These are phyloP conservation scores for Acanthiza pusilla DNA, from an alignment of 2,797 vertebrate genomes.

Conservation along the genomic window DNA sequence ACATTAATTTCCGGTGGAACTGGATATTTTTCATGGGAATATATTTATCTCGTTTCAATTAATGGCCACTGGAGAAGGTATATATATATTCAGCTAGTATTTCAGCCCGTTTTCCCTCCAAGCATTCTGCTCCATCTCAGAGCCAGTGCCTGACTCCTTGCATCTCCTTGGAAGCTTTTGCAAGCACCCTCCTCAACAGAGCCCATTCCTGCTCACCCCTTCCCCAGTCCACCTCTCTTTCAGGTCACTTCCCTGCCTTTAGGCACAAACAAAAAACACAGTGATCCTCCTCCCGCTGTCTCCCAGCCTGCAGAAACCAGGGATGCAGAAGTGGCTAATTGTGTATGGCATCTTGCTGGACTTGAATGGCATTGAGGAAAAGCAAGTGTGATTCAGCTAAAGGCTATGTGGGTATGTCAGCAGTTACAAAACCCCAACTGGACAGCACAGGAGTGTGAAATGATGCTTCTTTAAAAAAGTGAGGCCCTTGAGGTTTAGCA, in stretches of 20 bases:
- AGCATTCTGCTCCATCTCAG: not conserved
- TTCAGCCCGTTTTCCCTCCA: not conserved
- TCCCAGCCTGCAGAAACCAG: not conserved
- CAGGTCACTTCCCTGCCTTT: not conserved
- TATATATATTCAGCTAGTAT: not conserved
- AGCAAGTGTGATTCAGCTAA: slow-evolving; percentile 16
- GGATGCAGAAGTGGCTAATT: not conserved
- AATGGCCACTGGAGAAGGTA: not conserved
- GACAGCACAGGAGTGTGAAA: not conserved
- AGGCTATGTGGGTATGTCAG: not conserved
- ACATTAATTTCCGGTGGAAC: not conserved
- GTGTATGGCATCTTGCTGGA: not conserved
- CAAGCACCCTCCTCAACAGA: not conserved
- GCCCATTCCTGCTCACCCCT: not conserved
- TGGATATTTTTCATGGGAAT: not conserved
- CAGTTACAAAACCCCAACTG: not conserved
- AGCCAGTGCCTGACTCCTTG: not conserved
- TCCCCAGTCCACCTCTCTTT: not conserved
- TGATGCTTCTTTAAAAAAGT: not conserved
- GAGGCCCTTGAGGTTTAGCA: not conserved
- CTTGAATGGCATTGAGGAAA: slow-evolving; percentile 12
- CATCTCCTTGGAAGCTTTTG: not conserved
- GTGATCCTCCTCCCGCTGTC: accelerated
- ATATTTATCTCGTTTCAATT: not conserved
- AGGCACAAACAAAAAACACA: not conserved